Conservation (phyloP, 2,888 invertebrate species). For the Calameuta pallipes region DNA sequence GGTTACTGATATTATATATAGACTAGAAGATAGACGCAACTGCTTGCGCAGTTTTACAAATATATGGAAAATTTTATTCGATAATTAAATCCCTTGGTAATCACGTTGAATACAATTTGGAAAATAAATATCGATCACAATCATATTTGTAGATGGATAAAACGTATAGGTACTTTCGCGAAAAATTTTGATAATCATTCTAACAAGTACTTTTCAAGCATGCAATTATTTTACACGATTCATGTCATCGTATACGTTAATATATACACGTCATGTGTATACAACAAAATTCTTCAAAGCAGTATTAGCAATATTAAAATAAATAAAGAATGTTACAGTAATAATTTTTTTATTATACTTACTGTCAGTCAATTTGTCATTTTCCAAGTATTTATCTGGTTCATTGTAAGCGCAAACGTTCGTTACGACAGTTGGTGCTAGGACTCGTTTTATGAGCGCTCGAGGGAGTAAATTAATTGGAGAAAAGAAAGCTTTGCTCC, state of each 20-base stretch:
- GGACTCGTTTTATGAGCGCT: slow-evolving; percentile 23
- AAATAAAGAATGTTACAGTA: not conserved
- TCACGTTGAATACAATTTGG: not conserved
- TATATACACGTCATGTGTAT: not conserved
- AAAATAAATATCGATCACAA: not conserved
- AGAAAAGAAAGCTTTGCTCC: slow-evolving; percentile 19
- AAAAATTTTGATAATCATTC: not conserved
- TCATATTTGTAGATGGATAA: not conserved
- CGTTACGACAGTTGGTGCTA: not conserved
- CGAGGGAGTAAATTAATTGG: slow-evolving; percentile 33
- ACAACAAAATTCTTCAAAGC: not conserved
- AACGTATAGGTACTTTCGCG: not conserved
- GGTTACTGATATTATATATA: slow-evolving; percentile 31
- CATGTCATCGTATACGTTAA: not conserved
- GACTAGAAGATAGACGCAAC: slow-evolving; percentile 22
- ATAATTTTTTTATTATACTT: not conserved
- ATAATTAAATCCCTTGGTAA: not conserved
- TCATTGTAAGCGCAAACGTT: not conserved
- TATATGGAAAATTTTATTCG: not conserved
- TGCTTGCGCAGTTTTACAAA: not conserved
- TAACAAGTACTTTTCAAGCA: not conserved
- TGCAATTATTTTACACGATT: not conserved
- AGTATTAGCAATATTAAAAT: not conserved
- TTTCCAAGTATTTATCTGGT: not conserved
- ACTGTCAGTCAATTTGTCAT: not conserved